Base-by-base conservation (phyloP, 2,888 invertebrate genomes). In the Tachina grossa region DNA sequence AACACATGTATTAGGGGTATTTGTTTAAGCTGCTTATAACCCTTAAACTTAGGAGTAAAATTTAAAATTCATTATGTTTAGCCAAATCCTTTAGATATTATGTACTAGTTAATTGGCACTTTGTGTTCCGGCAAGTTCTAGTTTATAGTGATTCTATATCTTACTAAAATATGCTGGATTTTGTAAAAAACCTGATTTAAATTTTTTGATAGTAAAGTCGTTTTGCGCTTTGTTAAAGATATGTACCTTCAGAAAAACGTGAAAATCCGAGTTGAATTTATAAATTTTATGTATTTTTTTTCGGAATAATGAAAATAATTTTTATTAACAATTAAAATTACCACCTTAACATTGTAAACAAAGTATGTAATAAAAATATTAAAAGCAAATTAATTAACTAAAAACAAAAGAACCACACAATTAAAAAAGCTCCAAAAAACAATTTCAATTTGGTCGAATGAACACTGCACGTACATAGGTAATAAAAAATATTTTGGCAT, bases 271-370 rank as follows among this genome's bases (percentile, higher is more conserved):
- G 22, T 4, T 16, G 47, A 14, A 66, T 14, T 66, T 76, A 0
- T 31, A 13, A 65, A 59, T 6, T 51, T 5, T 4, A n/a, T 31
- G 51, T 19, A 74, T 45, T 53, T 63, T 53, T 63, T 61, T 65
- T 19, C 4, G 19, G 3, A 16, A 57, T 49, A 57, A 59, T 66
- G 51, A 59, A 69, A 53, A 55, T 53, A 75, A 22, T 63, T 66
- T 81, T 82, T 63, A 82, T 81, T 66, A 57, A 22, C 45, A 77
- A 77, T 77, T 77, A 57, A 84, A 77, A 51, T 72, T 55, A 16
- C 5, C 81, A 85, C 81, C 78, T 78, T 55, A 81, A 81, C 72
- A 72, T 53, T 77, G 53, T 76, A 74, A 80, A 13, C 19, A 51
- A 57, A 66, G 53, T 31, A 31, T 31, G 11, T 81, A 76, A 66